phyloP scores from a whole-genome alignment of 30 jellyfish, hydroid and myxozoan species.

The Aurelia sp. region DNA sequence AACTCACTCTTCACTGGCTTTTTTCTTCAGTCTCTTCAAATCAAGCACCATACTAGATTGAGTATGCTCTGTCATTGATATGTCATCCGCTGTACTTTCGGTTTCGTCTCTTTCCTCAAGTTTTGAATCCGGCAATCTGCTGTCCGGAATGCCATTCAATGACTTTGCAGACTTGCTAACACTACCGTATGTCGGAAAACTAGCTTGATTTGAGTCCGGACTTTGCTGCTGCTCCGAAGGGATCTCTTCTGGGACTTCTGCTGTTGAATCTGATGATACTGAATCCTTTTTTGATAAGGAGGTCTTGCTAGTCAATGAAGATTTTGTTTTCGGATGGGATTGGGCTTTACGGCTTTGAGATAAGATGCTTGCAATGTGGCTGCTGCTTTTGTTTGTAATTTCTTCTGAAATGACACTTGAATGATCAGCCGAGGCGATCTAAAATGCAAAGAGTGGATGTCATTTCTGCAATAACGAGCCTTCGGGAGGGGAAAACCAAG shows the following conservation, averaged over 20 bases:
- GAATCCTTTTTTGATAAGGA: slow-evolving; percentile 10
- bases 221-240: slow-evolving; percentile 11
- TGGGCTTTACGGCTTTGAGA: background rate
- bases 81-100: slow-evolving; percentile 64
- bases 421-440: slow-evolving; percentile 50
- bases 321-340: slow-evolving; percentile 2
- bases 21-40: slow-evolving; percentile 68
- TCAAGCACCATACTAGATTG: slow-evolving; percentile 78
- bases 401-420: slow-evolving; percentile 42
- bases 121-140: slow-evolving; percentile 10
- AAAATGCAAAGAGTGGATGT: background rate
- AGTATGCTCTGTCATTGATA: slow-evolving; percentile 56
- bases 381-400: background rate
- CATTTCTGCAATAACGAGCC: background rate
- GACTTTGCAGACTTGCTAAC: background rate
- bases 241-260: slow-evolving; percentile 68
- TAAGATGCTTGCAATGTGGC: slow-evolving; percentile 2
- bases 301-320: slow-evolving; percentile 1
- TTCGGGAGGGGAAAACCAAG: too few species aligned
- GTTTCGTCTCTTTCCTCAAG: slow-evolving; percentile 18
- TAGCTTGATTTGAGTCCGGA: slow-evolving; percentile 28
- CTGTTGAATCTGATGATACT: slow-evolving; percentile 38
- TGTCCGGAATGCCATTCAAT: slow-evolving; percentile 6
- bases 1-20: slow-evolving; percentile 85
- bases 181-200: slow-evolving; percentile 49